These are phyloP conservation scores for Mantis religiosa DNA, from an alignment of 2,888 invertebrate species.

Conservation along the genomic window DNA sequence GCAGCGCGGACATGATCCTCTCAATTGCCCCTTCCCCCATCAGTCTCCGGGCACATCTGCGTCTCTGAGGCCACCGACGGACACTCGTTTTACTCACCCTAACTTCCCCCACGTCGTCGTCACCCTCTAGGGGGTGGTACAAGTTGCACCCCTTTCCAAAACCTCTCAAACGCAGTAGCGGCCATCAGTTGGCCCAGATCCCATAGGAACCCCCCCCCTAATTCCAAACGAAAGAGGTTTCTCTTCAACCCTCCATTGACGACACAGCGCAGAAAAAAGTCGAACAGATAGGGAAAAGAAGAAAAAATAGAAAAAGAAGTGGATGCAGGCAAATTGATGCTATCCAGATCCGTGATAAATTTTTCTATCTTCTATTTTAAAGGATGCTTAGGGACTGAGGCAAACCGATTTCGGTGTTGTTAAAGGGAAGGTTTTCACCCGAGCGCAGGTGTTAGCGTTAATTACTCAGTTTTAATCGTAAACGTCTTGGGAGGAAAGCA, in stretches of 20 bases:
- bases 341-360: background rate
- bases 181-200: constrained; percentile 10
- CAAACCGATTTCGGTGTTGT: background rate
- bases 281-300: background rate
- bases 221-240: background rate
- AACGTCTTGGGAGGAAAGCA: background rate
- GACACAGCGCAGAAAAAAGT: background rate
- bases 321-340: constrained; percentile 7
- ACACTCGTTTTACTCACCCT: background rate
- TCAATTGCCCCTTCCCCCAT: background rate
- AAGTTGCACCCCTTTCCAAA: background rate
- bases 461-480: background rate
- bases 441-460: background rate
- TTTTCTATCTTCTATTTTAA: background rate
- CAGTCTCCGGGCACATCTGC: constrained; percentile 16
- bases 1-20: constrained; percentile 8
- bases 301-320: background rate
- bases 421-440: background rate
- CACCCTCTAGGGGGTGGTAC: background rate
- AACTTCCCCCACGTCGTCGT: background rate
- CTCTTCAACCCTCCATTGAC: background rate
- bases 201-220: constrained; percentile 5
- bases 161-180: background rate
- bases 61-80: background rate
- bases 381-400: background rate